These are phyloP conservation scores for Syngnathoides biaculeatus DNA, from an alignment of 2,113 vertebrate species.

Conservation along the genomic window DNA sequence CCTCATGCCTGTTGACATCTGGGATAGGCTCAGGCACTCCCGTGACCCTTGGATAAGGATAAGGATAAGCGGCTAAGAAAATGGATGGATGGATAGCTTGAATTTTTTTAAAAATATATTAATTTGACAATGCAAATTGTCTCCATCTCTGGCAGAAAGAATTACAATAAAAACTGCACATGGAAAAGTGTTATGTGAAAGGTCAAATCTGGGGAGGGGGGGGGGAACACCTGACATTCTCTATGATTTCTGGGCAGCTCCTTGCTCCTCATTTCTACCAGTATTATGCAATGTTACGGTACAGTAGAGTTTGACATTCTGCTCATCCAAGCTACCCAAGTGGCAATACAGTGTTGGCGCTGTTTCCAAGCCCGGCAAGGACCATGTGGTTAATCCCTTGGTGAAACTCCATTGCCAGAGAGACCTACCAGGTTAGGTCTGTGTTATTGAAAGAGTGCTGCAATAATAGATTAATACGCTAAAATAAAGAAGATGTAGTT, in stretches of 20 bases:
- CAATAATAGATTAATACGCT: conserved; percentile 35
- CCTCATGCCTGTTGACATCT: too few relatives aligned
- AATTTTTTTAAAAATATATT: too few relatives aligned
- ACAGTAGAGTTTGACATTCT: conserved; percentile 58
- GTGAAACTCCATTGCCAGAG: conserved; percentile 37
- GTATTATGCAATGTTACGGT: conserved; percentile 39
- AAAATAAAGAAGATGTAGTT: conserved; percentile 38
- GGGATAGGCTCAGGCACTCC: too few relatives aligned
- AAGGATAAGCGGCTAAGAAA: too few relatives aligned
- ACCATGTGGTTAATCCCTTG: conserved; percentile 53
- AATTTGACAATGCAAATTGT: conserved; percentile 24
- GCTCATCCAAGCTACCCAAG: conserved; percentile 42
- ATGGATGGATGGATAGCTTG: too few relatives aligned
- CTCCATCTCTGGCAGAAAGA: conserved; percentile 40
- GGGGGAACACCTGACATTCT: neutral
- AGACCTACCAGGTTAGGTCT: conserved; percentile 30
- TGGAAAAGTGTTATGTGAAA: neutral
- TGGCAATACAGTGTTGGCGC: conserved; percentile 30
- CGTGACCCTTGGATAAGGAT: too few relatives aligned
- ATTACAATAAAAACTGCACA: conserved; percentile 13
- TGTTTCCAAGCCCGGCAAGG: conserved; percentile 32
- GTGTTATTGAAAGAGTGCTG: conserved; percentile 24
- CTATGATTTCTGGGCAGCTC: neutral
- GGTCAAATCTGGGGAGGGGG: neutral
- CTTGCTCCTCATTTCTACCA: conserved; percentile 26